Evolutionary conservation across 2,797 vertebrate genomes (phyloP).

Genomic region (Astyanax mexicanus): DNA sequence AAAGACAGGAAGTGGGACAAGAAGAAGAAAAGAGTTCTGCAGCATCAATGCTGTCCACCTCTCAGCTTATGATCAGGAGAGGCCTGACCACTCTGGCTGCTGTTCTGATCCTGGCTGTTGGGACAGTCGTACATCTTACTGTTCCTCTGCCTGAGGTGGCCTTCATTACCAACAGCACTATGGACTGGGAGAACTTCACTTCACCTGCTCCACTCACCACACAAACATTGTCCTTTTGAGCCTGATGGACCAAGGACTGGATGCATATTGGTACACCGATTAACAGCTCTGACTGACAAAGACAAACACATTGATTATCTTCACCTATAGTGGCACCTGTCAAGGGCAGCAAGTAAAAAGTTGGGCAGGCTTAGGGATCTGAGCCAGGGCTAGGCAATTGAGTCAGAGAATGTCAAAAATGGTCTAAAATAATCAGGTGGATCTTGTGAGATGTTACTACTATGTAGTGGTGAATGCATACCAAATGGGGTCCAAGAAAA

Average conservation of each 20-base stretch:
- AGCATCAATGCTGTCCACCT: constrained; percentile 27
- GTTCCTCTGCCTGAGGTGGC: constrained; percentile 67
- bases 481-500: no score
- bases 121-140: constrained; percentile 74
- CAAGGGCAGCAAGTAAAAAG: no score
- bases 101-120: constrained; percentile 71
- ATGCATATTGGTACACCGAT: background rate
- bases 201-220: constrained; percentile 1
- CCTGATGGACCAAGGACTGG: background rate
- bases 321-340: no score
- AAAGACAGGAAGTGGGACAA: constrained; percentile 21
- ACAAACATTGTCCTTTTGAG: constrained; percentile 16
- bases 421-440: no score
- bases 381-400: no score
- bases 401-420: no score
- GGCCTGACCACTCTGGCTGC: constrained; percentile 70
- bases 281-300: no score
- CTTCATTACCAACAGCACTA: constrained; percentile 53
- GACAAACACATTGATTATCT: no score
- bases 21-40: constrained; percentile 1
- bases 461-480: no score
- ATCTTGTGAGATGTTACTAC: no score
- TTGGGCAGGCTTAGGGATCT: no score
- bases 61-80: constrained; percentile 75
- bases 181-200: constrained; percentile 40